Evolutionary conservation across 2,888 invertebrate genomes (phyloP), one percentile per base, ranked within the genome.

Genomic region (Cyclophora albipunctata): DNA sequence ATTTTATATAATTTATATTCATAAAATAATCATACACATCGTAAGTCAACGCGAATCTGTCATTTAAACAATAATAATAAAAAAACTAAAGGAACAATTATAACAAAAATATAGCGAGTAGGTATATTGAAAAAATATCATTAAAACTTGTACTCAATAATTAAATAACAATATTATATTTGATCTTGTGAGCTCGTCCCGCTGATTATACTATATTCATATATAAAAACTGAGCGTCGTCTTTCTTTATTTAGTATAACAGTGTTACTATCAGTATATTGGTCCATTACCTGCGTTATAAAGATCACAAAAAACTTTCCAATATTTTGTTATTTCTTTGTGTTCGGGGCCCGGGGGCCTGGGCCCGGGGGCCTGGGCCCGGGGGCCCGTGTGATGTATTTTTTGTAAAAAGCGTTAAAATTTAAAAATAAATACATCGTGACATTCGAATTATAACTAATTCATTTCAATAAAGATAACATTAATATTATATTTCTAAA

Each of bases 111-210:
- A 85, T 74, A 84, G 82, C 81, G 84, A 81, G 80, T 82, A 79
- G 78, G 74, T 84, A 84, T 84, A 84, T 81, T 81, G 81, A 84
- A 85, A 85, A 77, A 78, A 83, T 79, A 85, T 75, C 75, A 79
- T 82, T 84, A 83, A 84, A 86, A 84, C 86, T 86, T 87, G 88
- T 88, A 88, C 85, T 87, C 87, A 81, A 84, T 85, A 86, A 85
- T 86, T 84, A 85, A 85, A 84, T 85, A 88, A 88, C 87, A 86
- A 84, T 86, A 85, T 84, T 81, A 86, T 85, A 87, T 80, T 88
- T 88, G 86, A 86, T 87, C 87, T 86, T 75, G 75, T 78, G 73
- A 81, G 81, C 82, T 81, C 80, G 66, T 75, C 75, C 71, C 71
- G 71, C 74, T 63, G 75, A 74, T 78, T 73, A 75, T 75, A 60